phyloP scores from a whole-genome alignment of 1,140 invertebrate genomes.

The Hylyphantes graminicola region DNA sequence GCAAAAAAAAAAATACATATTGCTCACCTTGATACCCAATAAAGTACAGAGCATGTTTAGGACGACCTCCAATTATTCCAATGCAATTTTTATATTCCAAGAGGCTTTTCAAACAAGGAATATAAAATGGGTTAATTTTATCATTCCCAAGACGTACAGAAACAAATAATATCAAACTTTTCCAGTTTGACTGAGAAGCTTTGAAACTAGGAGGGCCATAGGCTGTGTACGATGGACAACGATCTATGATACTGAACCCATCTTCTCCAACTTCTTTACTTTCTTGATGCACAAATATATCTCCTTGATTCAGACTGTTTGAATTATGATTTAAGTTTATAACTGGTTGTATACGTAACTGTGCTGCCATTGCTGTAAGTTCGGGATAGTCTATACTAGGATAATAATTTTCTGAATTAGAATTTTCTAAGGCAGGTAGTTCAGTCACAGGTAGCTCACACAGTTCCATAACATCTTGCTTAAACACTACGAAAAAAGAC shows the following conservation, averaged over 20 bases:
- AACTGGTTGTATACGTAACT: background rate
- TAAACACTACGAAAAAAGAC: conserved; percentile 68
- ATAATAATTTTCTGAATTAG: background rate
- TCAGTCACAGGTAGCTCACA: conserved; percentile 61
- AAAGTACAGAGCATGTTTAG: conserved; percentile 92
- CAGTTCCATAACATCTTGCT: conserved; percentile 69
- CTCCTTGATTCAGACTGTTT: background rate
- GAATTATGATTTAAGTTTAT: background rate
- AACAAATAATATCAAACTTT: conserved; percentile 84
- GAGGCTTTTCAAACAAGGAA: conserved; percentile 80
- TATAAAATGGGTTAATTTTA: conserved; percentile 84
- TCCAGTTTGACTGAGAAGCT: conserved; percentile 72
- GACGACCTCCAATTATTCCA: conserved; percentile 90
- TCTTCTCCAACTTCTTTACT: background rate
- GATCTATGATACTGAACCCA: background rate
- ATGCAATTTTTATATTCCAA: conserved; percentile 84
- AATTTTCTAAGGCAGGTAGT: background rate
- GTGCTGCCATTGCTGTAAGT: background rate
- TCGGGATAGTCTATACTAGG: background rate
- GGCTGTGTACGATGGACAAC: conserved; percentile 37
- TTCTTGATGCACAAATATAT: background rate
- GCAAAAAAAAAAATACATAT: no score
- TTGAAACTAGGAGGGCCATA: conserved; percentile 49
- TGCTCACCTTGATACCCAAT: conserved; percentile 84
- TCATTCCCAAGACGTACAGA: conserved; percentile 87